Conservation (phyloP, 2,888 invertebrate genomes). For the Diabrotica balteata region DNA sequence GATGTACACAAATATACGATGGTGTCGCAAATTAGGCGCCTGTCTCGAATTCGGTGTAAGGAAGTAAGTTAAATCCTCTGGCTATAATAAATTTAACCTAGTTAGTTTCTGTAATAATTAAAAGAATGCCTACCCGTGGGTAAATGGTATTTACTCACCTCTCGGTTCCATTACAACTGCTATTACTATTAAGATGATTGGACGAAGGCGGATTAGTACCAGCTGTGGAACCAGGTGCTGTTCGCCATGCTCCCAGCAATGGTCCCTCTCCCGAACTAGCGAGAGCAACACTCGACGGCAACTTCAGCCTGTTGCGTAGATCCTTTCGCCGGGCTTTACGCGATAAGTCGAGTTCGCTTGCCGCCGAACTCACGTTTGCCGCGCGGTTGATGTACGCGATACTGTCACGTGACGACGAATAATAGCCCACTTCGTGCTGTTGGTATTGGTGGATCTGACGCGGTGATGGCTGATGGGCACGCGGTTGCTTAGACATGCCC, state of each 20-base stretch:
- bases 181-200: constrained; percentile 69
- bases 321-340: constrained; percentile 72
- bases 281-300: constrained; percentile 66
- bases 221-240: constrained; percentile 63
- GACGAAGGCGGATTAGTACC: constrained; percentile 65
- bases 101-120: no score
- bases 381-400: constrained; percentile 68
- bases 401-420: constrained; percentile 77
- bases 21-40: no score
- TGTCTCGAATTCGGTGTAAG: no score
- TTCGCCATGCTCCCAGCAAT: constrained; percentile 72
- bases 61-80: no score
- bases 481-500: constrained; percentile 65
- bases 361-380: constrained; percentile 69
- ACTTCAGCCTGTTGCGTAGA: constrained; percentile 67
- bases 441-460: constrained; percentile 59
- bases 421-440: constrained; percentile 67
- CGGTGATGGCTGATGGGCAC: constrained; percentile 59
- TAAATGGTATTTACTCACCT: constrained; percentile 59
- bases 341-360: constrained; percentile 81
- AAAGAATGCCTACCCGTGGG: no score
- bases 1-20: no score
- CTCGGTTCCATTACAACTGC: constrained; percentile 73
- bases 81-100: no score
- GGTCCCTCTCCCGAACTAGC: constrained; percentile 80